phyloP scores from a whole-genome alignment of 1,140 invertebrate genomes.

The Octopus sinensis region DNA sequence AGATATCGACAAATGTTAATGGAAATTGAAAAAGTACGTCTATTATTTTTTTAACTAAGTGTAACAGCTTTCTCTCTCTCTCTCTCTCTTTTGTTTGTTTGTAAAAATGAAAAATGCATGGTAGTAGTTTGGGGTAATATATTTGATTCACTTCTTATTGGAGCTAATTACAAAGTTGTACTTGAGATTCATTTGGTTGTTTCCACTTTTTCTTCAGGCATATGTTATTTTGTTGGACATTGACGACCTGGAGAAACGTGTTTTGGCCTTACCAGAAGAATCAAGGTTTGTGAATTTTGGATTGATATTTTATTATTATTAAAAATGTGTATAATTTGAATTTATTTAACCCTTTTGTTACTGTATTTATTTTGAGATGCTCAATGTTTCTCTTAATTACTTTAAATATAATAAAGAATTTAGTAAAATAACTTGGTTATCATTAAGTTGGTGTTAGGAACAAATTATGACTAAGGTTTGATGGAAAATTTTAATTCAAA shows the following conservation, averaged over 20 bases:
- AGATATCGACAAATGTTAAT: conserved; percentile 75
- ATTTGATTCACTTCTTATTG: too few relatives aligned
- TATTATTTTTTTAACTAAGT: background rate
- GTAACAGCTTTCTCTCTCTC: background rate
- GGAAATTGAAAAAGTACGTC: conserved; percentile 72
- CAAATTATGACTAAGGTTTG: too few relatives aligned
- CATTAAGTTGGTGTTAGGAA: too few relatives aligned
- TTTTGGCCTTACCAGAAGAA: conserved; percentile 49
- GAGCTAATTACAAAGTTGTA: too few relatives aligned
- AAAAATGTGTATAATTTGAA: too few relatives aligned
- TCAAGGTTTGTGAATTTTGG: conserved; percentile 35
- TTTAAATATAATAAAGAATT: too few relatives aligned
- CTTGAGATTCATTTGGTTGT: too few relatives aligned
- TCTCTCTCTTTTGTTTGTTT: background rate
- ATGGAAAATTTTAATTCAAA: too few relatives aligned
- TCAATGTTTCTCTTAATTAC: too few relatives aligned
- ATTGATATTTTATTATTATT: background rate
- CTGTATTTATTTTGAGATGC: too few relatives aligned
- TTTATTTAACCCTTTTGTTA: too few relatives aligned
- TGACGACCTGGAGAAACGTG: conserved; percentile 55
- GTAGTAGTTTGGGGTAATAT: background rate
- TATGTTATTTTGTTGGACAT: conserved; percentile 50
- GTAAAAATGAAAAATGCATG: background rate
- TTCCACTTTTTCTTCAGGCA: conserved; percentile 30
- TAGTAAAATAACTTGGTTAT: too few relatives aligned